phyloP scores from a whole-genome alignment of 2,113 vertebrate genomes.

The Gallinago paraguaiae region DNA sequence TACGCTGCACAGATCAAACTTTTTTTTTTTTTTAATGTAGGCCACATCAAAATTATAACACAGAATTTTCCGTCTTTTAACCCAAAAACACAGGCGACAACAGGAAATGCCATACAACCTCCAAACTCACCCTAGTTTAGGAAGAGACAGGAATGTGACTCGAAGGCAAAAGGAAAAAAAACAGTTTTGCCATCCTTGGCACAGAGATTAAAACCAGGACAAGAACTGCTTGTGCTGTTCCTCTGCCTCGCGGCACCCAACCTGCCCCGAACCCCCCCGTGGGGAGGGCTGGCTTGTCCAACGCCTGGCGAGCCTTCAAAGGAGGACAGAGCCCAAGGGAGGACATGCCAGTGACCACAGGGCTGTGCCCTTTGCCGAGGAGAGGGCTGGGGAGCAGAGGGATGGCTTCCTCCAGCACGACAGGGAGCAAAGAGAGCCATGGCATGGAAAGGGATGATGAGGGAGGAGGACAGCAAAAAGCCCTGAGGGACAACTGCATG shows the following conservation, averaged over 20 bases:
- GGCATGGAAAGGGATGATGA: accelerated
- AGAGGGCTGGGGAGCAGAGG: not conserved
- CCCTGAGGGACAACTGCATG: not conserved
- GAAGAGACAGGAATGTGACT: not conserved
- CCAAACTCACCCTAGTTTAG: not conserved
- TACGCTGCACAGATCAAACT: not conserved
- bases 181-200: not conserved
- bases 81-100: not conserved
- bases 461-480: not conserved
- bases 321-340: not conserved
- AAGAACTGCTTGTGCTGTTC: not conserved
- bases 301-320: not conserved
- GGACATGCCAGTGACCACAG: not conserved
- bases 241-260: not conserved
- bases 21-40: not conserved
- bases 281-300: not conserved
- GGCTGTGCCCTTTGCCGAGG: not conserved
- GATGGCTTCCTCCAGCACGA: accelerated
- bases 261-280: not conserved
- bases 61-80: not conserved
- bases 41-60: not conserved
- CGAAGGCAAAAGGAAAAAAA: not conserved
- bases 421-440: accelerated
- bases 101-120: not conserved
- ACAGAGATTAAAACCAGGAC: not conserved